Evolutionary conservation across 2,797 vertebrate genomes (phyloP).

Genomic region (Falco biarmicus): DNA sequence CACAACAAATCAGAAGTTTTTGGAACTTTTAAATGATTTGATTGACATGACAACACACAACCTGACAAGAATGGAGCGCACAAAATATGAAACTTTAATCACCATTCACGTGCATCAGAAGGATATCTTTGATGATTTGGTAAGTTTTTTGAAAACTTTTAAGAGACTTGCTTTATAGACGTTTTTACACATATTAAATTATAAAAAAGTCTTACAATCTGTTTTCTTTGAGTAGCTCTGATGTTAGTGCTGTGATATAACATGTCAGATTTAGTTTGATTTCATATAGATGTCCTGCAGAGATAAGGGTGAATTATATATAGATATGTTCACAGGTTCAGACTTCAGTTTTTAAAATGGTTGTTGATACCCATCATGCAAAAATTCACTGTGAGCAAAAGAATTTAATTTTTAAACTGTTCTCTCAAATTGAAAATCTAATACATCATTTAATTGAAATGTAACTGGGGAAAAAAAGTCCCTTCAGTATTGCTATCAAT

Average conservation of each 20-base stretch:
- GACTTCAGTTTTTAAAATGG: neutral
- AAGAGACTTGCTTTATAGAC: neutral
- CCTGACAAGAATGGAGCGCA: slow-evolving; percentile 85
- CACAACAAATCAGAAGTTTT: slow-evolving; percentile 84
- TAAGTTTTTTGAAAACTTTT: slow-evolving; percentile 58
- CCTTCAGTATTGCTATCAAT: neutral
- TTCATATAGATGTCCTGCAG: neutral
- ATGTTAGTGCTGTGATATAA: neutral
- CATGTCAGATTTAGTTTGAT: neutral
- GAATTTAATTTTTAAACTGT: neutral
- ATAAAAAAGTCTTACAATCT: neutral
- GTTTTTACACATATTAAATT: neutral
- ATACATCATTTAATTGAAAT: neutral
- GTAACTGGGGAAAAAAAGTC: neutral
- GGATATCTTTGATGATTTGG: slow-evolving; percentile 88
- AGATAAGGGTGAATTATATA: neutral
- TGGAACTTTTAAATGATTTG: slow-evolving; percentile 85
- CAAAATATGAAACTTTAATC: slow-evolving; percentile 88
- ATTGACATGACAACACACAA: slow-evolving; percentile 87
- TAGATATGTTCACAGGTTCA: neutral
- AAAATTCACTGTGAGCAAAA: neutral
- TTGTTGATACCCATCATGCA: neutral
- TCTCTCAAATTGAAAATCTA: neutral
- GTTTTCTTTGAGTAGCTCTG: neutral
- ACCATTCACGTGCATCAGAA: slow-evolving; percentile 91